Evolutionary conservation across 2,113 vertebrate genomes (phyloP).

Genomic region (Limnothrissa miodon): DNA sequence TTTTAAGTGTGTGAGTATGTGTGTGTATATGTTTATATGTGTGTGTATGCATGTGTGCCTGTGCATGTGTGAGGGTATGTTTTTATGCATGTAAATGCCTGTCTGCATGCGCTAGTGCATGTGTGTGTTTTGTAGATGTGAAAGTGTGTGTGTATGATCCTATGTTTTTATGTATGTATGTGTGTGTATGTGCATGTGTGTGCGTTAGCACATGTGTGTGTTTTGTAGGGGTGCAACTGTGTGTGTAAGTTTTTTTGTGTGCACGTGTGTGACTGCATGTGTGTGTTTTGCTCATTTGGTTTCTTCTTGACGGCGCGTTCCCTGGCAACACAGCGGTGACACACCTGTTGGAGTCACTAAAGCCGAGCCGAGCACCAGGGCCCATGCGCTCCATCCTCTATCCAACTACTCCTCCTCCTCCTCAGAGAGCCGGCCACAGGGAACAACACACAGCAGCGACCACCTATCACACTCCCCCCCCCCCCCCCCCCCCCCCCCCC

Average conservation of each 20-base stretch:
- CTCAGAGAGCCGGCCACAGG: slow-evolving; percentile 6
- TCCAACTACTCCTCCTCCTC: too few relatives aligned
- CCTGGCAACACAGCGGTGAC: slow-evolving; percentile 39
- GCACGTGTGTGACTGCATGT: not conserved
- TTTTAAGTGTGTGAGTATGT: not conserved
- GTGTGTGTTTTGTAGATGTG: not conserved
- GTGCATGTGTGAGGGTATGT: not conserved
- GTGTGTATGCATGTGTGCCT: not conserved
- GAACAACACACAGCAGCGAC: not conserved
- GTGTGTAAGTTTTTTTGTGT: not conserved
- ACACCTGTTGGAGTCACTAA: slow-evolving; percentile 24
- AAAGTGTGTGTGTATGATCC: not conserved
- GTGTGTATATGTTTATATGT: not conserved
- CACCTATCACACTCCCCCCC: not conserved
- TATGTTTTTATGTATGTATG: not conserved
- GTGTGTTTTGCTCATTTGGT: slow-evolving; percentile 13
- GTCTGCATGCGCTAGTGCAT: not conserved
- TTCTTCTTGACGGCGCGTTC: not conserved
- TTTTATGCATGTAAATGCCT: not conserved
- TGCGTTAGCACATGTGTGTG: not conserved
- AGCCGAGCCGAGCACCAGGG: not conserved
- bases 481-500: too few relatives aligned
- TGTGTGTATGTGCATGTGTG: not conserved
- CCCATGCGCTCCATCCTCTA: too few relatives aligned
- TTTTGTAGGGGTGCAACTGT: not conserved